These are phyloP conservation scores for Polypterus bichir DNA, from an alignment of 2,113 vertebrate species.

Conservation along the genomic window DNA sequence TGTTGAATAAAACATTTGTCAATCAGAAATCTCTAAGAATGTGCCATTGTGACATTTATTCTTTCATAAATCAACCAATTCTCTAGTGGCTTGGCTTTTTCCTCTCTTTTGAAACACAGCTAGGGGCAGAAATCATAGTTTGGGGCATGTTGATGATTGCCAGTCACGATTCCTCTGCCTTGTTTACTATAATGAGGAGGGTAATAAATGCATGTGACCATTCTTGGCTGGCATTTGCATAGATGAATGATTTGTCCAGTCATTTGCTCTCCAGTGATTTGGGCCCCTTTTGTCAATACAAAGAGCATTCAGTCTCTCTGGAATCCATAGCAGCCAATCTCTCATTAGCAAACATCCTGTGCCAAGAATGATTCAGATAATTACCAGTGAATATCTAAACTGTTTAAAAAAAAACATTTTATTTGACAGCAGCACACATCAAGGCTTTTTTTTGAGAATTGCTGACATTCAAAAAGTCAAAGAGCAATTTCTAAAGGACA, in stretches of 20 bases:
- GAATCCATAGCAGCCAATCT: conserved; percentile 70
- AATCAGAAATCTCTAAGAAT: conserved; percentile 73
- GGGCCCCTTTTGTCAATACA: conserved; percentile 78
- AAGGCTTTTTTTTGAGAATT: conserved; percentile 70
- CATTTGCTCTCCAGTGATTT: conserved; percentile 70
- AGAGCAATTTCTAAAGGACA: conserved; percentile 33
- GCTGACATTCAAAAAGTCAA: conserved; percentile 74
- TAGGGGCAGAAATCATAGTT: conserved; percentile 67
- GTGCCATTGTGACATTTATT: conserved; percentile 80
- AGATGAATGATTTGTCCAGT: conserved; percentile 87
- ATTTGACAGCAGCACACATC: conserved; percentile 73
- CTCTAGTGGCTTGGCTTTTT: conserved; percentile 68
- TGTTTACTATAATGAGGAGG: conserved; percentile 76
- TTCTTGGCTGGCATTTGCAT: conserved; percentile 85
- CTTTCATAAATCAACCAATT: conserved; percentile 65
- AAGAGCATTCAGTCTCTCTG: conserved; percentile 75
- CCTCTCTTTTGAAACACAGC: conserved; percentile 66
- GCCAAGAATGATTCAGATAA: conserved; percentile 81
- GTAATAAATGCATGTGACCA: conserved; percentile 78
- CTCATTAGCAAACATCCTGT: conserved; percentile 83
- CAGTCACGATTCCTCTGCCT: conserved; percentile 65
- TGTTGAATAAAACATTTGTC: conserved; percentile 86
- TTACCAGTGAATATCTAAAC: conserved; percentile 80
- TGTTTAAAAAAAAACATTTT: conserved; percentile 76
- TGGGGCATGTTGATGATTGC: conserved; percentile 72